A percentile compares a stretch with the other conserved stretches of the same genome.
These are phyloP conservation scores for Buathra laborator DNA, from an alignment of 2,888 invertebrate genomes.

Conservation along the genomic window DNA sequence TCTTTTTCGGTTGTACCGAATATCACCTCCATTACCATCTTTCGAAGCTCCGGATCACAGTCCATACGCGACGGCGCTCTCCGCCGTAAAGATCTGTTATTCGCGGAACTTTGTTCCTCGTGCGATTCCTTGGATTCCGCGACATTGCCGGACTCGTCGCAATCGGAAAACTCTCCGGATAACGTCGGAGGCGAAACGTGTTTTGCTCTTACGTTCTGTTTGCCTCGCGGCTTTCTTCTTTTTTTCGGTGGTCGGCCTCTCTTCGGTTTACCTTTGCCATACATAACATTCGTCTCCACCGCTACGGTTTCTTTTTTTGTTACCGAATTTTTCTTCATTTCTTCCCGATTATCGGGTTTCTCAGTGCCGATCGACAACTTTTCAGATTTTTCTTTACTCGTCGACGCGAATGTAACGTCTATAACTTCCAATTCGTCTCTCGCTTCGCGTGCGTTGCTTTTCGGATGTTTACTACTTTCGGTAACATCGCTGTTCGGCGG, in stretches of 20 bases:
- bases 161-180: constrained; percentile 22
- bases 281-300: not conserved
- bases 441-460: not conserved
- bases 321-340: not conserved
- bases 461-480: not conserved
- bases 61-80: constrained; percentile 63
- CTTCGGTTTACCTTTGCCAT: not conserved
- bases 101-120: not conserved
- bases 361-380: constrained; percentile 31
- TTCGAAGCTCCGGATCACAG: constrained; percentile 77
- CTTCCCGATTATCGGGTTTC: constrained; percentile 28
- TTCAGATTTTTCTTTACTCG: not conserved
- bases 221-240: not conserved
- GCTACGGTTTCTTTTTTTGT: not conserved
- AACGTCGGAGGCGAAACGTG: constrained; percentile 60
- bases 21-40: constrained; percentile 84
- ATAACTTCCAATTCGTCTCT: constrained; percentile 59
- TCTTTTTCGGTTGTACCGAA: constrained; percentile 76
- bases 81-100: not conserved
- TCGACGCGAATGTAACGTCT: constrained; percentile 47
- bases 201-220: constrained; percentile 4
- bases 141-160: constrained; percentile 32
- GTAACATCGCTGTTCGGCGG: constrained; percentile 33
- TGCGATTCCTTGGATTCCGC: not conserved
- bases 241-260: constrained; percentile 40